Evolutionary conservation across 2,797 vertebrate species (phyloP).

Genomic region (Syngnathus rostellatus): DNA sequence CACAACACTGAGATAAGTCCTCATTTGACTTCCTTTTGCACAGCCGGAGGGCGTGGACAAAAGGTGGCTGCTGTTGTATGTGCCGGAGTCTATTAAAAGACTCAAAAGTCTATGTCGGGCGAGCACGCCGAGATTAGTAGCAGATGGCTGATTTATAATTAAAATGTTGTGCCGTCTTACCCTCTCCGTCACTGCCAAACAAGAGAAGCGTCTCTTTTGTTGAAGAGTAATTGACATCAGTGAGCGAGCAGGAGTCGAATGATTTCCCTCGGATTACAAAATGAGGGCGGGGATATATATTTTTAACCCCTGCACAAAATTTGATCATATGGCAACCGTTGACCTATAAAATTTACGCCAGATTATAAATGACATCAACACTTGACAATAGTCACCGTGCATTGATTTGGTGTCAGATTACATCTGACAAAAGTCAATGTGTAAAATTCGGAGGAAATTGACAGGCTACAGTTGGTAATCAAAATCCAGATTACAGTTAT

Average conservation of each 20-base stretch:
- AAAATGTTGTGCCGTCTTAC: slow-evolving; percentile 48
- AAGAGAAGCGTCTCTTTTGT: slow-evolving; percentile 44
- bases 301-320: too few species aligned
- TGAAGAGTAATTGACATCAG: slow-evolving; percentile 57
- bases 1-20: slow-evolving; percentile 1
- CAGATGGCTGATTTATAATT: slow-evolving; percentile 54
- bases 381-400: too few species aligned
- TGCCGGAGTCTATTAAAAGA: slow-evolving; percentile 49
- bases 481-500: slow-evolving; percentile 14
- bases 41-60: slow-evolving; percentile 32
- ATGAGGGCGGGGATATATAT: too few species aligned
- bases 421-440: too few species aligned
- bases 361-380: too few species aligned
- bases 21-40: slow-evolving; percentile 23
- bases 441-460: too few species aligned
- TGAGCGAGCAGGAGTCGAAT: slow-evolving; percentile 19
- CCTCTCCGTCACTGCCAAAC: slow-evolving; percentile 40
- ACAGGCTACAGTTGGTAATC: too few species aligned
- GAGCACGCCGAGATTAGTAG: slow-evolving; percentile 53
- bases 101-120: slow-evolving; percentile 33
- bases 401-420: neutral
- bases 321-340: too few species aligned
- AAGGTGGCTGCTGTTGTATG: slow-evolving; percentile 29
- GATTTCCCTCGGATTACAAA: too few species aligned
- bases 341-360: too few species aligned